Conservation (phyloP, 2,797 vertebrate genomes). For the Esox masquinongy region DNA sequence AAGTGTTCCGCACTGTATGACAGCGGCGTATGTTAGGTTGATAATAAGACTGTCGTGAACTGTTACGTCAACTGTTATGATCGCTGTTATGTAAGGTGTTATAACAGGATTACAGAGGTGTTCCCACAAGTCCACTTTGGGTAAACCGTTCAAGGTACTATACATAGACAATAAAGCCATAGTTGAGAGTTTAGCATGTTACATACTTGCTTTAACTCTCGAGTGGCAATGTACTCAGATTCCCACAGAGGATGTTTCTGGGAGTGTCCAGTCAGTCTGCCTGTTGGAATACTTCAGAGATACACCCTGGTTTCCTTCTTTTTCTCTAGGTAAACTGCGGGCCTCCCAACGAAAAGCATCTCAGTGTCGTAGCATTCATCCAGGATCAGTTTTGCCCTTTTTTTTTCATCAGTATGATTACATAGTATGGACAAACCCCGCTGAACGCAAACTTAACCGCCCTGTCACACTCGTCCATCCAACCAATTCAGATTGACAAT, state of each 20-base stretch:
- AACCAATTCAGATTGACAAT: background rate
- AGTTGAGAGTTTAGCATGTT: slow-evolving; percentile 48
- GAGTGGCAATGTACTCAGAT: slow-evolving; percentile 62
- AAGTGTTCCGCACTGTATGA: background rate
- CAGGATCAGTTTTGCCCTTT: too few relatives aligned
- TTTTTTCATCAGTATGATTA: too few relatives aligned
- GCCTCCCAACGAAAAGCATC: too few relatives aligned
- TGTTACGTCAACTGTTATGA: background rate
- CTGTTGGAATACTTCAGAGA: slow-evolving; percentile 1
- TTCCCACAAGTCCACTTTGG: slow-evolving; percentile 32
- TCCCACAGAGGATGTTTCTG: slow-evolving; percentile 72
- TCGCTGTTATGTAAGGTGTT: background rate
- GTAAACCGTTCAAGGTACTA: slow-evolving; percentile 43
- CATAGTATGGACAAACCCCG: too few relatives aligned
- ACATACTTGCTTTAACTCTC: slow-evolving; percentile 42
- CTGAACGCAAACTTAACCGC: background rate
- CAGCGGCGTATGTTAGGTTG: background rate
- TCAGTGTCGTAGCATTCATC: too few relatives aligned
- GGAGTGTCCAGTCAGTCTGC: slow-evolving; percentile 48
- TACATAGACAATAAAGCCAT: slow-evolving; percentile 51
- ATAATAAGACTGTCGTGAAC: background rate
- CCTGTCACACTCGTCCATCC: background rate
- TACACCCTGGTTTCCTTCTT: background rate
- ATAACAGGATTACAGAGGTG: slow-evolving; percentile 17
- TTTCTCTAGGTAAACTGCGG: background rate